phyloP scores from a whole-genome alignment of 2,888 invertebrate species.

The Trichopria drosophilae region DNA sequence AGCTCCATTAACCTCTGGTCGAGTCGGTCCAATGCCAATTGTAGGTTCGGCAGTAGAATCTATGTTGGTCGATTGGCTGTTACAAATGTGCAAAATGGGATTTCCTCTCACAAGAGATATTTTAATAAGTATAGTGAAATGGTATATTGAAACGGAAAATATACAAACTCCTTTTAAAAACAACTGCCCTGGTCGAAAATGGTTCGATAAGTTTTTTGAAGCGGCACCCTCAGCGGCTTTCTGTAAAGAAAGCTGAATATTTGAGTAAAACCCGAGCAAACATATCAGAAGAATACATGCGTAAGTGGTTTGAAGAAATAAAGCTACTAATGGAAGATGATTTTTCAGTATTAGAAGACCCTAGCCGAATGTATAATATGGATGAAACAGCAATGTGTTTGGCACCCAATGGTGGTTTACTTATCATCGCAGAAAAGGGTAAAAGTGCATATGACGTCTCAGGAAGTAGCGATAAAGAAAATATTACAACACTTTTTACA shows the following conservation, averaged over 20 bases:
- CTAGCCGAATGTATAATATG: conserved; percentile 37
- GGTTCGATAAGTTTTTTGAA: conserved; percentile 34
- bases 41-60: no score
- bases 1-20: conserved; percentile 17
- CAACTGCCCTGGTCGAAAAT: conserved; percentile 31
- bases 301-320: conserved; percentile 34
- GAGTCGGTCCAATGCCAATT: conserved; percentile 26
- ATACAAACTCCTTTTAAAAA: conserved; percentile 27
- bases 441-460: conserved; percentile 33
- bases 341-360: conserved; percentile 29
- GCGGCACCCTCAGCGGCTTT: conserved; percentile 35
- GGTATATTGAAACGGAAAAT: conserved; percentile 29
- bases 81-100: conserved; percentile 34
- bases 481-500: conserved; percentile 35
- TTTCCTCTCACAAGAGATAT: conserved; percentile 36
- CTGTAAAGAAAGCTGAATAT: conserved; percentile 35
- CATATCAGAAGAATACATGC: conserved; percentile 34
- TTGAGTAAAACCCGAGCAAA: conserved; percentile 29
- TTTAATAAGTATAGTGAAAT: conserved; percentile 32
- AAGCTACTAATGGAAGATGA: conserved; percentile 26
- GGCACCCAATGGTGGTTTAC: conserved; percentile 32
- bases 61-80: conserved; percentile 32
- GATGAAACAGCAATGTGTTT: conserved; percentile 38
- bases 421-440: conserved; percentile 36
- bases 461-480: conserved; percentile 34